Base-by-base conservation (phyloP, 2,797 vertebrate species). In the Craterocephalus amniculus region DNA sequence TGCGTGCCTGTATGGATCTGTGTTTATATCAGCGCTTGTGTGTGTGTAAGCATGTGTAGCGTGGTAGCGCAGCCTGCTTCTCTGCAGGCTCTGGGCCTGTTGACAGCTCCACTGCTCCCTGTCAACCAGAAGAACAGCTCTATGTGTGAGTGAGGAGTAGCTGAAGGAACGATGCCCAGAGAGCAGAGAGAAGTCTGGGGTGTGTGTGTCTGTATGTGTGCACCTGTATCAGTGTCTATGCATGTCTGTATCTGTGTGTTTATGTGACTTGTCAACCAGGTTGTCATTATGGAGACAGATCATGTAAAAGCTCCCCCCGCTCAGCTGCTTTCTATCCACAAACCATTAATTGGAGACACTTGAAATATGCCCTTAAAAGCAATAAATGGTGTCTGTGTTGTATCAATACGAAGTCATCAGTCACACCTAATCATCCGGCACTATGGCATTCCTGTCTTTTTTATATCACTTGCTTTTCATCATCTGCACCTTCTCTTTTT, bases 61-160 rank as follows among this genome's bases (percentile, higher is more conserved):
- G 31, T 83, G 77, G 70, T 72, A 83, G 80, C 55, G 3, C 61
- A 51, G 78, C 38, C 69, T 84, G 80, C 72, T 83, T 85, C 87
- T 83, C 76, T 83, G 86, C 87, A 89, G 83, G 63, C 73, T 80
- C 72, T 4, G 69, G 81, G 76, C 79, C 73, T 85, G 88, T 74
- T 88, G 91, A 92, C 91, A 93, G 91, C 78, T 78, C 85, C 84
- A 89, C 91, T 90, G 91, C 88, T 91, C 81, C 83, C 80, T 74
- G 89, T 93, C 91, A 90, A 84, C 83, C 83, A 70, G 22, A 68
- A 88, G 80, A 93, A 88, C 81, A 84, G 83, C 84, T 90, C 77
- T 70, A 89, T 81, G 88, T 91, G 90, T 89, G 76, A 89, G 86
- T 86, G 89, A 92, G 77, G 86, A 87, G 84, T 73, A 80, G 78